These are phyloP conservation scores for Himalopsyche anomala DNA, from an alignment of 2,888 invertebrate genomes.

Conservation along the genomic window DNA sequence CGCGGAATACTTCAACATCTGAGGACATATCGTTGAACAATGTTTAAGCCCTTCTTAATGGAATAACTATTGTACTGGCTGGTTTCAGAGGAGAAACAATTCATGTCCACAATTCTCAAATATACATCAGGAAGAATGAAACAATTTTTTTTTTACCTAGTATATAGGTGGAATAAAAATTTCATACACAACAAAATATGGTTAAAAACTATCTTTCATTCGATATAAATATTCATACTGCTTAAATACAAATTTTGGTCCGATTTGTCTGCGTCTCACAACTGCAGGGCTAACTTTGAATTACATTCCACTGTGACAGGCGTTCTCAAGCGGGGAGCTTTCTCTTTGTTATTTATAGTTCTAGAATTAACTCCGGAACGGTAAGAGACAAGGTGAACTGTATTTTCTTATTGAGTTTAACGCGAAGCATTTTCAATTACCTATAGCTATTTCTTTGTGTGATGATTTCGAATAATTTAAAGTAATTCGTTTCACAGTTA, in stretches of 20 bases:
- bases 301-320: slow-evolving; percentile 7
- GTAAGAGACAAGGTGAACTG: slow-evolving; percentile 17
- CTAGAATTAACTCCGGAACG: neutral
- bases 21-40: too few species aligned
- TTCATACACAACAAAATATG: neutral
- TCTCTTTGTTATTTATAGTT: slow-evolving; percentile 26
- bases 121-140: too few species aligned
- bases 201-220: neutral
- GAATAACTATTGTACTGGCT: too few species aligned
- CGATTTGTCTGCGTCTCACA: neutral
- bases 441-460: neutral
- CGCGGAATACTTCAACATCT: too few species aligned
- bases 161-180: too few species aligned
- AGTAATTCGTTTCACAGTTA: neutral
- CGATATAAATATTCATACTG: too few species aligned
- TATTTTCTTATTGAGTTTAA: slow-evolving; percentile 1
- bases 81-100: too few species aligned
- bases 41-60: too few species aligned
- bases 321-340: slow-evolving; percentile 4
- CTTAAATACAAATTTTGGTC: neutral
- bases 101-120: too few species aligned
- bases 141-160: too few species aligned
- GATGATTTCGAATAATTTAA: neutral
- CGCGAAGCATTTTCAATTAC: slow-evolving; percentile 21
- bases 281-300: neutral